Evolutionary conservation across 2,113 vertebrate species (phyloP).

Genomic region (Pedetes capensis): DNA sequence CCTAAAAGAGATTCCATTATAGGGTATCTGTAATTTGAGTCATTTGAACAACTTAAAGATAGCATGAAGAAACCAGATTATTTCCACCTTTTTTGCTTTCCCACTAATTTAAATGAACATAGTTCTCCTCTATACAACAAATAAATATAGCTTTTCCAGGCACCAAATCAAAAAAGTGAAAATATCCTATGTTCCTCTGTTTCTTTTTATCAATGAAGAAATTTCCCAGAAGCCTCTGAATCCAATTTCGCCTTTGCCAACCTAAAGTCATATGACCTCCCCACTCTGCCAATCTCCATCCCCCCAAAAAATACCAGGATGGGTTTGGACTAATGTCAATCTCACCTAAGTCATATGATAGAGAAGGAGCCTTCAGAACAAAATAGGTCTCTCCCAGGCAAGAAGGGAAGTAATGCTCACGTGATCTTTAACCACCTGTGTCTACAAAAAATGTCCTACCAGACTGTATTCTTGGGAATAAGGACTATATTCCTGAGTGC

Average conservation of each 20-base stretch:
- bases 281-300: accelerated
- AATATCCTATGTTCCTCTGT: background rate
- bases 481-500: background rate
- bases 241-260: background rate
- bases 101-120: background rate
- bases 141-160: background rate
- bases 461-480: background rate
- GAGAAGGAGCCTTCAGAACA: background rate
- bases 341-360: background rate
- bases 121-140: background rate
- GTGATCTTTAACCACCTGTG: background rate
- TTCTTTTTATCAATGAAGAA: background rate
- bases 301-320: background rate
- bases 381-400: background rate
- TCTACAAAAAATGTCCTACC: background rate
- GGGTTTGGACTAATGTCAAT: background rate
- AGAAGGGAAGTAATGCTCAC: background rate
- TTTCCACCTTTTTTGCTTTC: background rate
- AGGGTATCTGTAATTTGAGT: background rate
- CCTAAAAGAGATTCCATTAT: background rate
- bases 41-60: conserved; percentile 5
- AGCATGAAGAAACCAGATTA: background rate
- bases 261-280: background rate
- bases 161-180: background rate
- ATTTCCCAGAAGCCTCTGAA: background rate